These are phyloP conservation scores for Nesometra sesokonis DNA, from an alignment of 35 echinoderm and acorn worm species.

Conservation along the genomic window DNA sequence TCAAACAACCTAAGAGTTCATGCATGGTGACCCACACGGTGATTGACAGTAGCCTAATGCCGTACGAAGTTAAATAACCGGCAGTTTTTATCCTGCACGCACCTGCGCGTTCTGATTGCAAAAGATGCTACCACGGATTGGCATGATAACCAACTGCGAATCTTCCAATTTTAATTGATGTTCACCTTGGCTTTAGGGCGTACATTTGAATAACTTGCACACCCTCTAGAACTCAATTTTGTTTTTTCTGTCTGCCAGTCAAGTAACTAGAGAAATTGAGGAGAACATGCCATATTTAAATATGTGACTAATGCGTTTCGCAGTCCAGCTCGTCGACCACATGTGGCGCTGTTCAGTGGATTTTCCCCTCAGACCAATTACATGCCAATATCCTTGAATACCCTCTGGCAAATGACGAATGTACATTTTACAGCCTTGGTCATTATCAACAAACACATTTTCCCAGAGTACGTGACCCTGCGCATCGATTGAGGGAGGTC, in stretches of 20 bases:
- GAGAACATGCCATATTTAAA: not conserved
- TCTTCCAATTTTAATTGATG: constrained; percentile 1
- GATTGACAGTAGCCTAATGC: not conserved
- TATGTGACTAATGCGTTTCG: not conserved
- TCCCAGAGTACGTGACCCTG: not conserved
- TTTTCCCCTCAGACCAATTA: not conserved
- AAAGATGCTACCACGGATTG: not conserved
- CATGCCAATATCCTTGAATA: not conserved
- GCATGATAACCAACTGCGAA: not conserved
- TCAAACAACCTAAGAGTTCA: not conserved
- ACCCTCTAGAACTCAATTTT: not conserved
- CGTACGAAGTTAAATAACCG: not conserved
- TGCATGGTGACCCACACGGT: not conserved
- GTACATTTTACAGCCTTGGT: not conserved
- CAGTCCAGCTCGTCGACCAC: not conserved
- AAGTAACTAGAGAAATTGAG: not conserved
- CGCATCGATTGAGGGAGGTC: not conserved
- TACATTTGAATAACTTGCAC: not conserved
- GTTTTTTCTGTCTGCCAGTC: not conserved
- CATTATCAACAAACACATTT: not conserved
- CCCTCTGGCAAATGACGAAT: not conserved
- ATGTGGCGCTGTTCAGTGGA: not conserved
- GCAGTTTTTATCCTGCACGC: not conserved
- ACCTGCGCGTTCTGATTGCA: not conserved
- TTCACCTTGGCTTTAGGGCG: not conserved